Conservation (phyloP, 2,797 vertebrate species). For the Alauda arvensis region DNA sequence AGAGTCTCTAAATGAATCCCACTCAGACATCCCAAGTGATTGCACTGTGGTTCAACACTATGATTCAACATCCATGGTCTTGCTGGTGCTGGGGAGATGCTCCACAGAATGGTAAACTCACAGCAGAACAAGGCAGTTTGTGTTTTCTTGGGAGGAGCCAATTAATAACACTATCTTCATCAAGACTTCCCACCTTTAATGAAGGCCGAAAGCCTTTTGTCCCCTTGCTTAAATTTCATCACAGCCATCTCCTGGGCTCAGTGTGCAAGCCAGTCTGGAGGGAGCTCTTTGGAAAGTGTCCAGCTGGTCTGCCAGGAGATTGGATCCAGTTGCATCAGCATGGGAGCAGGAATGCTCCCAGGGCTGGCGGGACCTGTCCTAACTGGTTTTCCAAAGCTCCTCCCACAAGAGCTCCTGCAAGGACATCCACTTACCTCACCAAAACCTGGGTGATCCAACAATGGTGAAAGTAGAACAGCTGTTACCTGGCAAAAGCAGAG, state of each 20-base stretch:
- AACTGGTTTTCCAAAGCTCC: slow-evolving; percentile 49
- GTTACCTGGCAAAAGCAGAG: neutral
- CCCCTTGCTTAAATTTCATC: neutral
- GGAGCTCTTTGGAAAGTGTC: slow-evolving; percentile 24
- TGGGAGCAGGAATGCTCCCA: slow-evolving; percentile 39
- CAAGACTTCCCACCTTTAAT: neutral
- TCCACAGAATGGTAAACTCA: neutral
- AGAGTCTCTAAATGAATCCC: neutral
- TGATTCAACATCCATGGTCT: neutral
- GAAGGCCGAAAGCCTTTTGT: neutral
- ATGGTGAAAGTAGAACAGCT: slow-evolving; percentile 5
- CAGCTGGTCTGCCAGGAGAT: slow-evolving; percentile 9
- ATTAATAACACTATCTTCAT: neutral
- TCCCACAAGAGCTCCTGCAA: slow-evolving; percentile 26
- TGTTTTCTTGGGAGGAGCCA: neutral
- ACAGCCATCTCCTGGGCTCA: neutral
- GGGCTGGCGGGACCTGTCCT: neutral
- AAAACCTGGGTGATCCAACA: slow-evolving; percentile 14
- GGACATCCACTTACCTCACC: slow-evolving; percentile 25
- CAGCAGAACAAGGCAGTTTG: neutral
- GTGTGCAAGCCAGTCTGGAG: neutral
- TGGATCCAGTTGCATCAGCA: slow-evolving; percentile 51
- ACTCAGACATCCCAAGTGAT: neutral
- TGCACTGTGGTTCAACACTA: neutral
- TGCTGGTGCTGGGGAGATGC: neutral